A percentile compares a stretch with the other conserved stretches of the same genome.
These are phyloP conservation scores for Andrena fulva DNA, from an alignment of 2,888 invertebrate species.

Conservation along the genomic window DNA sequence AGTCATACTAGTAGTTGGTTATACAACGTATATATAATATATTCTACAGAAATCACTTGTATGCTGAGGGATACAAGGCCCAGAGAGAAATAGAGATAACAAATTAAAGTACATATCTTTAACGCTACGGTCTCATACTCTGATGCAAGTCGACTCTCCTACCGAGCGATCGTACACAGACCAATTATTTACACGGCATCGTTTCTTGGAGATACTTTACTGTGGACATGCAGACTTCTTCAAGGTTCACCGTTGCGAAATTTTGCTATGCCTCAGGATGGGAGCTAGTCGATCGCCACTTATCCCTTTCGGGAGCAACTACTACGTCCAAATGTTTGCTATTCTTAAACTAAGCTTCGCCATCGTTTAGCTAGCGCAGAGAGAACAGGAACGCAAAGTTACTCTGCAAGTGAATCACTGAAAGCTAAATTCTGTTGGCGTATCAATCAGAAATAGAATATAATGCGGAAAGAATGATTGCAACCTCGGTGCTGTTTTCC, in stretches of 20 bases:
- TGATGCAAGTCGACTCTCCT: slow-evolving; percentile 53
- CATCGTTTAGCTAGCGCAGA: not conserved
- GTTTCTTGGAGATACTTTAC: slow-evolving; percentile 50
- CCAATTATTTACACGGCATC: slow-evolving; percentile 54
- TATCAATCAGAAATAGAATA: too few relatives aligned
- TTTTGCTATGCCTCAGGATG: slow-evolving; percentile 22
- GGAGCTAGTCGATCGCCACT: slow-evolving; percentile 54
- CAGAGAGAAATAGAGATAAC: not conserved
- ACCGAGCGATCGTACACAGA: slow-evolving; percentile 46
- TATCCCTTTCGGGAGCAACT: not conserved
- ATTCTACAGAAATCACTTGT: slow-evolving; percentile 36
- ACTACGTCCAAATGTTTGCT: not conserved
- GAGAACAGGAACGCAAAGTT: not conserved
- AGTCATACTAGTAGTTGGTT: slow-evolving; percentile 13
- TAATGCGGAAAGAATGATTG: too few relatives aligned
- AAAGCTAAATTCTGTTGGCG: too few relatives aligned
- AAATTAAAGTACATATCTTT: slow-evolving; percentile 1
- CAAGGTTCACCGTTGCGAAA: slow-evolving; percentile 32
- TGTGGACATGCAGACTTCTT: slow-evolving; percentile 63
- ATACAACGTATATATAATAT: slow-evolving; percentile 6
- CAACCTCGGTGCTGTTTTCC: too few relatives aligned
- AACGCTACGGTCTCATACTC: slow-evolving; percentile 49
- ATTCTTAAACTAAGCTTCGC: not conserved
- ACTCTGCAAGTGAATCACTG: too few relatives aligned
- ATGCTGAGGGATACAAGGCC: slow-evolving; percentile 22